A percentile compares a stretch with the other conserved stretches of the same genome.
Evolutionary conservation across 2,797 vertebrate genomes (phyloP).

Genomic region (Megalops cyprinoides): DNA sequence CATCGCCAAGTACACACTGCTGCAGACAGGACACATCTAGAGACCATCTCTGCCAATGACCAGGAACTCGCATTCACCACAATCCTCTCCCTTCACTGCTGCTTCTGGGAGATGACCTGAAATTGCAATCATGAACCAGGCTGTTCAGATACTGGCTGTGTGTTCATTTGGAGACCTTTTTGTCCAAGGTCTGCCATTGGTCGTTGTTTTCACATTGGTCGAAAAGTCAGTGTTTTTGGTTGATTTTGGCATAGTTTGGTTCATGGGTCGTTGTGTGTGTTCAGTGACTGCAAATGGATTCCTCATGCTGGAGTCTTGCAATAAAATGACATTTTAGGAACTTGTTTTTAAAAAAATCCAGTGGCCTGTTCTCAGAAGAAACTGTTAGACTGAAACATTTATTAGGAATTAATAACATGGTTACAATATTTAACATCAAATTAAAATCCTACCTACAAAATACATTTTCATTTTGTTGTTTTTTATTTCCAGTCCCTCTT

Average conservation of each 20-base stretch:
- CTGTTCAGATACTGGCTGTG: too few species aligned
- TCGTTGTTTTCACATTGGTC: background rate
- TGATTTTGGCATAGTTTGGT: background rate
- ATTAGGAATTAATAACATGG: constrained; percentile 43
- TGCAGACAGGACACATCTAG: constrained; percentile 84
- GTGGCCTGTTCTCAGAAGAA: background rate
- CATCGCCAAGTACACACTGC: constrained; percentile 80
- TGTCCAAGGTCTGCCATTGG: too few species aligned
- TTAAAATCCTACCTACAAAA: constrained; percentile 42
- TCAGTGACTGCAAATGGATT: background rate
- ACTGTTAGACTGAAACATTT: constrained; percentile 40
- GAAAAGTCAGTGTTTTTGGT: background rate
- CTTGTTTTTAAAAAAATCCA: constrained; percentile 5
- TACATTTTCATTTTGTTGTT: background rate
- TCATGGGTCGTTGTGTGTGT: background rate
- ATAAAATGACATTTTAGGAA: constrained; percentile 12
- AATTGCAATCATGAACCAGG: background rate
- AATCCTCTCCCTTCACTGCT: background rate
- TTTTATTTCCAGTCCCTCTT: constrained; percentile 35
- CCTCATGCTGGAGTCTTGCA: background rate
- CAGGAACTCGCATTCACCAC: background rate
- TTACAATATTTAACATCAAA: constrained; percentile 43
- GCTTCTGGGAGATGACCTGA: background rate
- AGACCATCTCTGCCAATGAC: constrained; percentile 14
- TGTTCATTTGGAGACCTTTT: too few species aligned